phyloP scores from a whole-genome alignment of 2,113 vertebrate species.

The Picathartes gymnocephalus region DNA sequence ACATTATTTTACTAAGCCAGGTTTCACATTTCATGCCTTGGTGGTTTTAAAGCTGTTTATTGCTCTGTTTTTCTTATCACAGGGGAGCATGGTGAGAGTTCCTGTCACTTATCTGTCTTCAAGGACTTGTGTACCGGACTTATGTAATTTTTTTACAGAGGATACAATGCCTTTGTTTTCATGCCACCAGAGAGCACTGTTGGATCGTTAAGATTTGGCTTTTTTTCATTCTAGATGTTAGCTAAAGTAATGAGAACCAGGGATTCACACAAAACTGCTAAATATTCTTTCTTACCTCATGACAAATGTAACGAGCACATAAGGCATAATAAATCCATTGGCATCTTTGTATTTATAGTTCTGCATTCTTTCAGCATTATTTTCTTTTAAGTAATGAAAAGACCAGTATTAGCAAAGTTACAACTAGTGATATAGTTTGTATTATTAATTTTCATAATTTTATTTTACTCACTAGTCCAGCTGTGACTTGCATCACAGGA shows the following conservation, averaged over 20 bases:
- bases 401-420: neutral
- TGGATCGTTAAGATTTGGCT: constrained; percentile 15
- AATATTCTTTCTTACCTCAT: constrained; percentile 44
- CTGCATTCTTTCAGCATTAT: neutral
- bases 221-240: neutral
- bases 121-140: constrained; percentile 25
- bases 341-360: neutral
- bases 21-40: constrained; percentile 53
- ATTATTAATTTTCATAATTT: neutral
- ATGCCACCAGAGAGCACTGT: constrained; percentile 71
- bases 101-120: constrained; percentile 43
- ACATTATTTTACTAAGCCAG: constrained; percentile 21
- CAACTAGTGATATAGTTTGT: neutral
- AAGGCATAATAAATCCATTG: constrained; percentile 28
- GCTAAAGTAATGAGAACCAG: constrained; percentile 10
- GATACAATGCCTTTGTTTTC: constrained; percentile 28
- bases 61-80: constrained; percentile 59
- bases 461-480: neutral
- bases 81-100: constrained; percentile 45
- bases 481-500: neutral
- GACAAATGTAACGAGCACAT: constrained; percentile 28
- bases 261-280: constrained; percentile 6
- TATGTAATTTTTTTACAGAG: neutral
- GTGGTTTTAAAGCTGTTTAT: constrained; percentile 51
- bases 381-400: neutral